phyloP scores from a whole-genome alignment of 1,140 invertebrate species.

The Ctenoplectra terminalis region DNA sequence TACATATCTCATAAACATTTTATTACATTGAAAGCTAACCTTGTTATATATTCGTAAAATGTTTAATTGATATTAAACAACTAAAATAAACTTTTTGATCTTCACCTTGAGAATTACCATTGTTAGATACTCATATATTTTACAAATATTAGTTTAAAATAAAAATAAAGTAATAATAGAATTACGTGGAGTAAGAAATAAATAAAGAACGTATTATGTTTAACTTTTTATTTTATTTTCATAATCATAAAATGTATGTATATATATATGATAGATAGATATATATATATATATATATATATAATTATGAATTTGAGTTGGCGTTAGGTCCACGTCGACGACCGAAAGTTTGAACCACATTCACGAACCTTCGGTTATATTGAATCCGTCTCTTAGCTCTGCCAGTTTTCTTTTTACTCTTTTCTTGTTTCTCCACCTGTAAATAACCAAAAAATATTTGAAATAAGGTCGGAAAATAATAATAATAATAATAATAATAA shows the following conservation, averaged over 20 bases:
- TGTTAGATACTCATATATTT: too few species aligned
- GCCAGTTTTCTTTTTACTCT: slow-evolving; percentile 99
- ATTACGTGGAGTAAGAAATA: not conserved
- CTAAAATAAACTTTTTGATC: too few species aligned
- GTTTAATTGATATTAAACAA: too few species aligned
- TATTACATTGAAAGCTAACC: not conserved
- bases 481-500: too few species aligned
- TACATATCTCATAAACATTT: not conserved
- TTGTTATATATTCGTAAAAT: not conserved
- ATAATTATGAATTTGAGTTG: slow-evolving; percentile 86
- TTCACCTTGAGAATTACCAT: too few species aligned
- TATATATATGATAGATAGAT: not conserved
- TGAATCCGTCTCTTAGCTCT: slow-evolving; percentile 99
- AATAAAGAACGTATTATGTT: not conserved
- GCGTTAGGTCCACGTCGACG: slow-evolving; percentile 98
- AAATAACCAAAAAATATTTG: slow-evolving; percentile 46
- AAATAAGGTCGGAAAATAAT: slow-evolving; percentile 29
- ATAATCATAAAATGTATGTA: not conserved
- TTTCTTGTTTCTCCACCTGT: slow-evolving; percentile 98
- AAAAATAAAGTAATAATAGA: not conserved
- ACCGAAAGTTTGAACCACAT: slow-evolving; percentile 97
- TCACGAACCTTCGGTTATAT: slow-evolving; percentile 99
- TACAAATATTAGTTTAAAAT: too few species aligned
- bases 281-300: slow-evolving; percentile 2
- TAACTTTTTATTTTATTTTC: slow-evolving; percentile 39